These are phyloP conservation scores for Petrophora chlorosata DNA, from an alignment of 2,888 invertebrate genomes.

Conservation along the genomic window DNA sequence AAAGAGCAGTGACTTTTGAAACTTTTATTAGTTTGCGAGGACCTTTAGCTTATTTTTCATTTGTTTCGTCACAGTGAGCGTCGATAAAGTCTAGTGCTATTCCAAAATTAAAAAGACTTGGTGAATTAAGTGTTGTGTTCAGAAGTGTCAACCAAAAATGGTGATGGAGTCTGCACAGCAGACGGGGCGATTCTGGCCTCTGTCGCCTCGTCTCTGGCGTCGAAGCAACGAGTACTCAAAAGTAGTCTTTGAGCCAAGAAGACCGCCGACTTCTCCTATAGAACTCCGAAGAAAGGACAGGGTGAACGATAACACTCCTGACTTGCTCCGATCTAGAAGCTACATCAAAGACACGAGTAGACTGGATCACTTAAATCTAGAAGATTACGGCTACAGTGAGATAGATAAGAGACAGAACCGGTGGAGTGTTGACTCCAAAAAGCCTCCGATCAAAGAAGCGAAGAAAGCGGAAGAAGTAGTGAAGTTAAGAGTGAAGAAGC, in stretches of 20 bases:
- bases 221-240: conserved; percentile 77
- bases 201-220: conserved; percentile 76
- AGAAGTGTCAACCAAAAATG: conserved; percentile 61
- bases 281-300: conserved; percentile 54
- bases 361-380: conserved; percentile 65
- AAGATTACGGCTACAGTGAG: conserved; percentile 47
- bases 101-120: not conserved
- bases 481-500: conserved; percentile 69
- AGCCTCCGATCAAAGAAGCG: conserved; percentile 65
- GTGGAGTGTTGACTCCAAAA: conserved; percentile 64
- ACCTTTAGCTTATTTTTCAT: not conserved
- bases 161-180: conserved; percentile 76
- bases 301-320: conserved; percentile 63
- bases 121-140: conserved; percentile 36
- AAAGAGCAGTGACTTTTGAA: not conserved
- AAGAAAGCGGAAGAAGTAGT: conserved; percentile 61
- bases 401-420: too few species aligned
- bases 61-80: conserved; percentile 21
- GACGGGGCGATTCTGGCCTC: conserved; percentile 74
- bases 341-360: conserved; percentile 57
- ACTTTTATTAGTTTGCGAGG: not conserved
- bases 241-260: conserved; percentile 75
- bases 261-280: conserved; percentile 68
- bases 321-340: conserved; percentile 63
- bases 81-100: conserved; percentile 58